A percentile compares a stretch with the other conserved stretches of the same genome.
Evolutionary conservation across 2,888 invertebrate species (phyloP).

Genomic region (Esperia sulphurella): DNA sequence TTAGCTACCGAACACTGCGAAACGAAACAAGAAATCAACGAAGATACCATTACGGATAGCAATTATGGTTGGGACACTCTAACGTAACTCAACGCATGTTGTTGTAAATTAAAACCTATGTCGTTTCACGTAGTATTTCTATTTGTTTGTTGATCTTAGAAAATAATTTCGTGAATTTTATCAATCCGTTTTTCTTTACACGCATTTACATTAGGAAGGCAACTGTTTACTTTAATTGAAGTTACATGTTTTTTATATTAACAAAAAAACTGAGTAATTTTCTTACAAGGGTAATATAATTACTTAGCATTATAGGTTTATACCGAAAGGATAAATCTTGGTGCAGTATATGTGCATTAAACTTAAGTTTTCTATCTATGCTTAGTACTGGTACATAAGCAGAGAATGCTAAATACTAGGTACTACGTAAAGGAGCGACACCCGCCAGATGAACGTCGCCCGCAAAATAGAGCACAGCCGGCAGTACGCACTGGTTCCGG

Average conservation of each 20-base stretch:
- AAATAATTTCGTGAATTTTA: neutral
- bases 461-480: too few relatives aligned
- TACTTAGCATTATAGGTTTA: too few relatives aligned
- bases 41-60: slow-evolving; percentile 62
- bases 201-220: neutral
- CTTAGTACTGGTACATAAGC: too few relatives aligned
- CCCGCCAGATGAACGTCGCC: too few relatives aligned
- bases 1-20: slow-evolving; percentile 68
- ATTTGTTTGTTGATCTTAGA: neutral
- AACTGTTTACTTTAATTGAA: neutral
- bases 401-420: too few relatives aligned
- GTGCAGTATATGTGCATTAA: too few relatives aligned
- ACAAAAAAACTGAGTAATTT: neutral
- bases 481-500: too few relatives aligned
- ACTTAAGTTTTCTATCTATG: too few relatives aligned
- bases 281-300: too few relatives aligned
- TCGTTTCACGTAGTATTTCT: too few relatives aligned
- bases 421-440: too few relatives aligned
- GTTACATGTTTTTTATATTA: neutral
- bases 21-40: slow-evolving; percentile 65
- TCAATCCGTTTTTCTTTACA: slow-evolving; percentile 1
- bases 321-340: too few relatives aligned
- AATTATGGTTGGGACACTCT: neutral
- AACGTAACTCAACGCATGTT: neutral
- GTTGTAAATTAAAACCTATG: neutral